These are phyloP conservation scores for Perca flavescens DNA, from an alignment of 2,113 vertebrate genomes.

Conservation along the genomic window DNA sequence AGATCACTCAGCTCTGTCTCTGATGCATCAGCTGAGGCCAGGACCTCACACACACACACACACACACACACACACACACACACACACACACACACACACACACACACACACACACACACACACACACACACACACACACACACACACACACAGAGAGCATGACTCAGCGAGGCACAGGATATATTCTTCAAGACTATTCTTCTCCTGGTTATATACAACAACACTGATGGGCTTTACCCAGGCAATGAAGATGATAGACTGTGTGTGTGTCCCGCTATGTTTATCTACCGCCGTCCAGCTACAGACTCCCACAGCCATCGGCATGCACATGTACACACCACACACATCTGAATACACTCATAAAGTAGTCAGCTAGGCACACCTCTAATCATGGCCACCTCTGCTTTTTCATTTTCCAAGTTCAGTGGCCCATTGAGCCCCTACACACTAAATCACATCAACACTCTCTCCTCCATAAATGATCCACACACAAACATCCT, in stretches of 20 bases:
- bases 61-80: conserved; percentile 40
- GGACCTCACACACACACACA: conserved; percentile 54
- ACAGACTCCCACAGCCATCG: conserved; percentile 35
- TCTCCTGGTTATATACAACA: conserved; percentile 44
- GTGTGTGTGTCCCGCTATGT: conserved; percentile 35
- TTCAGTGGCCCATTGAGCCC: conserved; percentile 73
- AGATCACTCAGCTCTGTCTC: conserved; percentile 58
- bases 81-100: conserved; percentile 18
- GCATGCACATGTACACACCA: conserved; percentile 45
- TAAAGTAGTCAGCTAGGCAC: conserved; percentile 71
- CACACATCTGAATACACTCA: conserved; percentile 68
- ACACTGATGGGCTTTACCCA: conserved; percentile 46
- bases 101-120: no score
- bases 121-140: no score
- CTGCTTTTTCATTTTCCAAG: conserved; percentile 77
- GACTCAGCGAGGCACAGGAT: conserved; percentile 38
- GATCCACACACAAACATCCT: conserved; percentile 32
- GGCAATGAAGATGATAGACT: conserved; percentile 64
- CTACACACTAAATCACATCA: conserved; percentile 74
- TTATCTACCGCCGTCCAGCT: conserved; percentile 56
- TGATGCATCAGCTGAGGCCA: conserved; percentile 61
- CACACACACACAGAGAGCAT: conserved; percentile 3
- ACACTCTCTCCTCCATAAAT: conserved; percentile 65
- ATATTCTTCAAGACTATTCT: conserved; percentile 11
- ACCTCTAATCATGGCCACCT: conserved; percentile 76